These are phyloP conservation scores for Digitonthophagus gazella DNA, from an alignment of 2,888 invertebrate species.

Conservation along the genomic window DNA sequence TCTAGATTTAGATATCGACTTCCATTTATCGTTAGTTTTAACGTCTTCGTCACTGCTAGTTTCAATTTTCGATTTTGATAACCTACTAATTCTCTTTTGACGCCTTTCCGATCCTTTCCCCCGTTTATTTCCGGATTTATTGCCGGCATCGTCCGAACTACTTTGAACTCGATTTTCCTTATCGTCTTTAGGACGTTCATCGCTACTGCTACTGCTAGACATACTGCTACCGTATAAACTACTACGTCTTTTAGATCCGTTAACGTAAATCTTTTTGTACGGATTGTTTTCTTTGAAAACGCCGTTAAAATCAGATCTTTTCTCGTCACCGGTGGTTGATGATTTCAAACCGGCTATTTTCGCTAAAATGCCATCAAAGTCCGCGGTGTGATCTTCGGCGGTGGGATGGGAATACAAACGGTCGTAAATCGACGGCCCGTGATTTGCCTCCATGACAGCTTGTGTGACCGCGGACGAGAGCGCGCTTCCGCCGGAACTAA, in stretches of 20 bases:
- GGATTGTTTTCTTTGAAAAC: conserved; percentile 63
- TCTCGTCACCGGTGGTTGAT: conserved; percentile 57
- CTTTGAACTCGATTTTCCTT: conserved; percentile 51
- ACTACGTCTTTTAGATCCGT: conserved; percentile 66
- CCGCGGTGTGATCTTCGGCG: conserved; percentile 65
- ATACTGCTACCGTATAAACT: conserved; percentile 66
- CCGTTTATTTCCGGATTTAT: conserved; percentile 49
- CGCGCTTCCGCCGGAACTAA: conserved; percentile 49
- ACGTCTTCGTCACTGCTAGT: conserved; percentile 65
- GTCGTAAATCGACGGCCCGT: conserved; percentile 88
- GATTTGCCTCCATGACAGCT: conserved; percentile 84
- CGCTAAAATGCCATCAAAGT: conserved; percentile 67
- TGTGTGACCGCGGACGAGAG: conserved; percentile 55
- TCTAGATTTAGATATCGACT: conserved; percentile 54
- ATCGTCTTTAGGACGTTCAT: conserved; percentile 46
- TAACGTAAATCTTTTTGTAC: conserved; percentile 74
- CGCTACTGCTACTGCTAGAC: conserved; percentile 56
- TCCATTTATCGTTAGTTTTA: conserved; percentile 51
- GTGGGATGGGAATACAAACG: conserved; percentile 71
- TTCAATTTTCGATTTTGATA: conserved; percentile 51
- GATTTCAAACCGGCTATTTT: conserved; percentile 65
- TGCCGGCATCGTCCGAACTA: conserved; percentile 57
- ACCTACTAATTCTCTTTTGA: conserved; percentile 43
- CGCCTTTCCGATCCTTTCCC: conserved; percentile 40
- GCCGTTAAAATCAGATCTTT: conserved; percentile 69